Conservation (phyloP, 2,888 invertebrate genomes). For the Drosophila monieri region DNA sequence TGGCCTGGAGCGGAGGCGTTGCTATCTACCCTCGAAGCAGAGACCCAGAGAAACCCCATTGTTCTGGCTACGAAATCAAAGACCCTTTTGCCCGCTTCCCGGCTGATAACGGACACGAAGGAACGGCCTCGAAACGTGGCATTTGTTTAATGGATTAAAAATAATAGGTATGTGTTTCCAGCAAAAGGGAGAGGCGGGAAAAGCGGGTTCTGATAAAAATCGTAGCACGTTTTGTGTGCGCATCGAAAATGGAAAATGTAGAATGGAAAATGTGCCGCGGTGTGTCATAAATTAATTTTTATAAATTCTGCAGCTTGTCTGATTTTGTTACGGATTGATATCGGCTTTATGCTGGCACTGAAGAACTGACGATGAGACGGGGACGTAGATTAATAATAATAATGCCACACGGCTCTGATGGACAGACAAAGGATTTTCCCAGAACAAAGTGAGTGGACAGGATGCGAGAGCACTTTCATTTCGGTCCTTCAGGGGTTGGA, state of each 20-base stretch:
- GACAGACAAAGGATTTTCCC: conserved; percentile 49
- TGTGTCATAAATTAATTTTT: conserved; percentile 77
- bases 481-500: conserved; percentile 48
- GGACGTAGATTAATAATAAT: conserved; percentile 59
- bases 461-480: conserved; percentile 55
- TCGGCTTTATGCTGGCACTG: conserved; percentile 29
- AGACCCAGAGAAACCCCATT: conserved; percentile 46
- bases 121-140: conserved; percentile 59
- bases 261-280: conserved; percentile 56
- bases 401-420: conserved; percentile 48
- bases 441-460: conserved; percentile 11
- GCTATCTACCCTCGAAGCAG: conserved; percentile 23
- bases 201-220: conserved; percentile 47
- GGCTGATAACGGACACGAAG: conserved; percentile 63
- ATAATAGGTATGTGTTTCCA: conserved; percentile 55
- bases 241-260: conserved; percentile 9
- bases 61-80: conserved; percentile 61
- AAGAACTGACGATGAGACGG: conserved; percentile 9
- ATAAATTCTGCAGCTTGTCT: conserved; percentile 47
- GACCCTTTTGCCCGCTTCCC: conserved; percentile 67
- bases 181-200: conserved; percentile 11
- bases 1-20: conserved; percentile 63
- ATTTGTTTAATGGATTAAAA: conserved; percentile 80
- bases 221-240: conserved; percentile 46
- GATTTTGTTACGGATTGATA: conserved; percentile 39